Percentiles rank a stretch among this genome's conserved stretches.
Evolutionary conservation across 1,140 invertebrate species (phyloP).

Genomic region (Carposina sasakii): DNA sequence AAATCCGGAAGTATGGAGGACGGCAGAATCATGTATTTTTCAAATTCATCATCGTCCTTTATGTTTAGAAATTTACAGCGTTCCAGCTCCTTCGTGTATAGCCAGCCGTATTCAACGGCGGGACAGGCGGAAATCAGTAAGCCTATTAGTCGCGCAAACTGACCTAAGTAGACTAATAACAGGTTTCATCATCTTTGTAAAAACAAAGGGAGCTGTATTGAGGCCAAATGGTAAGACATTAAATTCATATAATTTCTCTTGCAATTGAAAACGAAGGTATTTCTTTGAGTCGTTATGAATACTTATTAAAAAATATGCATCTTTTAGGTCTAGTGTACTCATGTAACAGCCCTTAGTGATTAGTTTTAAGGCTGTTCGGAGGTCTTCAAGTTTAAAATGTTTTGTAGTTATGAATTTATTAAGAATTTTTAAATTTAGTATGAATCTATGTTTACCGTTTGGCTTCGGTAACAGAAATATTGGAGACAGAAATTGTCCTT

Average conservation of each 20-base stretch:
- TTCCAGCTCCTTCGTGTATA: too few species aligned
- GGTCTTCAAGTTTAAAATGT: conserved; percentile 12
- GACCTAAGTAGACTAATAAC: neutral
- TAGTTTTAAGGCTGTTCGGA: conserved; percentile 9
- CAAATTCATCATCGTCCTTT: too few species aligned
- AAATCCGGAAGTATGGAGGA: too few species aligned
- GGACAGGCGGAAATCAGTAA: too few species aligned
- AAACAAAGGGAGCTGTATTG: conserved; percentile 3
- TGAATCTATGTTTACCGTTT: conserved; percentile 20
- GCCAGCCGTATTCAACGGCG: too few species aligned
- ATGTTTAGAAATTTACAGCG: too few species aligned
- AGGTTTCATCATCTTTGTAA: conserved; percentile 9
- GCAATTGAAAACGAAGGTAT: conserved; percentile 1
- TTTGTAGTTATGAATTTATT: conserved; percentile 15
- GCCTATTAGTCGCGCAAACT: too few species aligned
- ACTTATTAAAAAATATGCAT: conserved; percentile 3
- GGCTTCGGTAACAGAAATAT: conserved; percentile 24
- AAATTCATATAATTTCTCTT: conserved; percentile 4
- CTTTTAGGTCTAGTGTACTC: conserved; percentile 4
- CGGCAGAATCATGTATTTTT: too few species aligned
- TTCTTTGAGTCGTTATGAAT: neutral
- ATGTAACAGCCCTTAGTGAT: conserved; percentile 5
- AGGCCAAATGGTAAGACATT: conserved; percentile 5
- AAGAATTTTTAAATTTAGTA: conserved; percentile 11
- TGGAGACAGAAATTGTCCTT: conserved; percentile 22